Percentiles rank a stretch among this genome's conserved stretches.
phyloP scores from a whole-genome alignment of 2,888 invertebrate genomes.

The Pharmacophagus antenor region DNA sequence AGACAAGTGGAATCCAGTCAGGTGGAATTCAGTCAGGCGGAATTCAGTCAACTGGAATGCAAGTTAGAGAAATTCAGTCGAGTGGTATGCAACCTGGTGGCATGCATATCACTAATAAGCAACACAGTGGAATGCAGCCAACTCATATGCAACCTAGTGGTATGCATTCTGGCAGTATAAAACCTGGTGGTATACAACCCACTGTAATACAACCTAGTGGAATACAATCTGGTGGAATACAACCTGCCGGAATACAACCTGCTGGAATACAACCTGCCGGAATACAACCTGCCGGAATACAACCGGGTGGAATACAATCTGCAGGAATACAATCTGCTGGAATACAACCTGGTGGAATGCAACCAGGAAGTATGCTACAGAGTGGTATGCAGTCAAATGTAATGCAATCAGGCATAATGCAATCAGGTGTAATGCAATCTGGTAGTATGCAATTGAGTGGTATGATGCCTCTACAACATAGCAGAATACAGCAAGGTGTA shows the following conservation, averaged over 20 bases:
- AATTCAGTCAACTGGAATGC: conserved; percentile 10
- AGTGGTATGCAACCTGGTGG: conserved; percentile 2
- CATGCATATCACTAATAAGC: neutral
- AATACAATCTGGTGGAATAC: no score
- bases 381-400: neutral
- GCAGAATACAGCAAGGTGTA: conserved; percentile 32
- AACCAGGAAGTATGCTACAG: conserved; percentile 31
- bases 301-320: conserved; percentile 31
- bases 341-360: conserved; percentile 31
- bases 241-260: no score
- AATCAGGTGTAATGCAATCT: conserved; percentile 33
- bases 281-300: conserved; percentile 34
- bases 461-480: conserved; percentile 27
- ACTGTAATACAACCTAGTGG: conserved; percentile 36
- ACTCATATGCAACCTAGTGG: no score
- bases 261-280: conserved; percentile 32
- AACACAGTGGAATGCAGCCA: conserved; percentile 31
- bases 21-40: conserved; percentile 17
- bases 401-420: conserved; percentile 27
- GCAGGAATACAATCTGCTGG: conserved; percentile 12
- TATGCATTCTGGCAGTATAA: no score
- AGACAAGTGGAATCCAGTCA: conserved; percentile 32
- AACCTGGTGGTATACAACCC: conserved; percentile 30
- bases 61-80: neutral
- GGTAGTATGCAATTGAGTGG: conserved; percentile 22